Evolutionary conservation across 2,113 vertebrate genomes (phyloP), one percentile per base, ranked within the genome.

Genomic region (Paedocypris sp.): DNA sequence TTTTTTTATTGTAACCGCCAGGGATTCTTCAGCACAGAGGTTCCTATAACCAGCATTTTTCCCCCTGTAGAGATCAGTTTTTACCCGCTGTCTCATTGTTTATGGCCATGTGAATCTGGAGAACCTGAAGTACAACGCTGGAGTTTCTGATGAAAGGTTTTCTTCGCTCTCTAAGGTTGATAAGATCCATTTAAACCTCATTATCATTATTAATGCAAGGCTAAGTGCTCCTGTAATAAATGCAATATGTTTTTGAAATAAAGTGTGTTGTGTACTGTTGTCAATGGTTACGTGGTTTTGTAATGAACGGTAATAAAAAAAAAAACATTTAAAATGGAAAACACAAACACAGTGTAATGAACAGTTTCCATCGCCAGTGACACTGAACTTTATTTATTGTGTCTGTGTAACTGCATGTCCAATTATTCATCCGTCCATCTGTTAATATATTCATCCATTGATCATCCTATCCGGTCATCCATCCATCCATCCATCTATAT

Each of bases 151-250:
- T 29, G 25, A 9, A 56, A 41, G 13, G n/a, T 38, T 7, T 13
- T 31, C 6, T 57, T 36, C 28, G 15, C 15, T 6, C 11, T 57
- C 23, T 19, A 11, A 39, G 53, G 15, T 57, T 57, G 38, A 57
- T 57, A 36, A 43, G 38, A 57, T 57, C 38, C 29, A 43, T 57
- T 57, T 57, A 43, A 42, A 29, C 29, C 53, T 31, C 11, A 57
- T 42, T 31, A 31, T 16, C 13, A 16, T 43, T 58, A 20, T 58
- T 22, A 43, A 20, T 58, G 26, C 26, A 13, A 32, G 52, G 25
- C 13, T 41, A 56, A 41, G 26, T 28, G 39, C 39, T 45, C 26
- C 42, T 39, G 18, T 58, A 22, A 18, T 13, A 57, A 43, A 31
- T 31, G 32, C 38, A 57, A 42, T 20, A 45, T 58, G 38, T 26